Evolutionary conservation across 35 echinoderm and acorn worm species (phyloP).

Genomic region (Apostichopus japonicus): DNA sequence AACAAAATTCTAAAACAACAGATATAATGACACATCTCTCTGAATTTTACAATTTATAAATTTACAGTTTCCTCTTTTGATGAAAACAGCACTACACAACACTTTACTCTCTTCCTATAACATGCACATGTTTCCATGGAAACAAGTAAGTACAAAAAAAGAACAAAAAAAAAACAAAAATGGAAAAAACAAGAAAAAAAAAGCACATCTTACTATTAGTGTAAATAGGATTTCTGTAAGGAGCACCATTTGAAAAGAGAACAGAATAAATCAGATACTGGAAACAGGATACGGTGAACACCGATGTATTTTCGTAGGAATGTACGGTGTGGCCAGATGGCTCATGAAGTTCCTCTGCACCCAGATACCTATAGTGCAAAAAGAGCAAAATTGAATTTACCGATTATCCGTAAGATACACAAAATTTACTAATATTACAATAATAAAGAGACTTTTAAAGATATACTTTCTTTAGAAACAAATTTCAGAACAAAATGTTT

Average conservation of each 20-base stretch:
- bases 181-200: too few relatives aligned
- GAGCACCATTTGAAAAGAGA: constrained; percentile 65
- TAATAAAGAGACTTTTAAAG: too few relatives aligned
- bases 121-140: neutral
- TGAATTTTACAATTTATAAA: too few relatives aligned
- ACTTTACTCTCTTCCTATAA: neutral
- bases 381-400: neutral
- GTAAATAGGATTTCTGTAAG: constrained; percentile 76
- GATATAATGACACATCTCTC: too few relatives aligned
- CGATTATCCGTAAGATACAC: too few relatives aligned
- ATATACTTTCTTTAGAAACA: too few relatives aligned
- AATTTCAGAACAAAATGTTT: too few relatives aligned
- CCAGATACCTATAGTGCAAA: neutral
- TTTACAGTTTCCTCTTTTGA: too few relatives aligned
- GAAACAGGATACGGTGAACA: constrained; percentile 71
- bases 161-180: too few relatives aligned
- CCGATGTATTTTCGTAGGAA: constrained; percentile 66
- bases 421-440: too few relatives aligned
- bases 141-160: neutral
- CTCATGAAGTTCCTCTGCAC: neutral
- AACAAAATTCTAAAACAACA: too few relatives aligned
- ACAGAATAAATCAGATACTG: constrained; percentile 76
- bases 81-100: too few relatives aligned
- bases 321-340: neutral
- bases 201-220: constrained; percentile 66